phyloP scores from a whole-genome alignment of 1,140 invertebrate species.

The Propsilocerus akamusi region DNA sequence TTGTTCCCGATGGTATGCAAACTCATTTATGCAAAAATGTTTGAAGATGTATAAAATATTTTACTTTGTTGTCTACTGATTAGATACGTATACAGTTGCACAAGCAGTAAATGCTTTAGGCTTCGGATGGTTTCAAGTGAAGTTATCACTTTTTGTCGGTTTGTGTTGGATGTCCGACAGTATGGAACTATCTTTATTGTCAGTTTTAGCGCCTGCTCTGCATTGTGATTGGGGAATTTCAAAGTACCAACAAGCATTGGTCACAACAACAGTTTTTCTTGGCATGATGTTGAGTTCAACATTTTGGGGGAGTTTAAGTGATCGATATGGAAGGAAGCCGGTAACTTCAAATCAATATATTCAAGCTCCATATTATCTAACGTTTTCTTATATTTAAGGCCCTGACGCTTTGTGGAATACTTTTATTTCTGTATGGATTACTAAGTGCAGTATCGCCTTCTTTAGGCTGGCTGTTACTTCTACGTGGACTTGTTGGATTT shows the following conservation, averaged over 20 bases:
- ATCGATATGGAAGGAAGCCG: slow-evolving; percentile 79
- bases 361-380: not conserved
- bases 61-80: slow-evolving; percentile 9
- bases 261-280: slow-evolving; percentile 67
- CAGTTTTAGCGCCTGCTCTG: slow-evolving; percentile 78
- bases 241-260: slow-evolving; percentile 47
- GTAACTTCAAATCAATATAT: slow-evolving; percentile 28
- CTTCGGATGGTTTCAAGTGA: slow-evolving; percentile 92
- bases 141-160: slow-evolving; percentile 67
- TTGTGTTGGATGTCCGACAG: slow-evolving; percentile 94
- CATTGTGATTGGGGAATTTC: slow-evolving; percentile 88
- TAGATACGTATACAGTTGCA: slow-evolving; percentile 85
- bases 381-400: slow-evolving; percentile 35
- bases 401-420: slow-evolving; percentile 65
- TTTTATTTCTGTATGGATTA: slow-evolving; percentile 82
- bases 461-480: slow-evolving; percentile 76
- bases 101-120: slow-evolving; percentile 90
- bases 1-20: slow-evolving; percentile 52
- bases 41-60: not conserved
- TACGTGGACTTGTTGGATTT: slow-evolving; percentile 85
- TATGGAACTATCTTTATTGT: slow-evolving; percentile 96
- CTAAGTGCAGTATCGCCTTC: slow-evolving; percentile 80
- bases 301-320: slow-evolving; percentile 90
- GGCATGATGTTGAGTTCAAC: slow-evolving; percentile 95
- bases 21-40: not conserved